Evolutionary conservation across 2,888 invertebrate species (phyloP).

Genomic region (Agonopterix alstromeriana): DNA sequence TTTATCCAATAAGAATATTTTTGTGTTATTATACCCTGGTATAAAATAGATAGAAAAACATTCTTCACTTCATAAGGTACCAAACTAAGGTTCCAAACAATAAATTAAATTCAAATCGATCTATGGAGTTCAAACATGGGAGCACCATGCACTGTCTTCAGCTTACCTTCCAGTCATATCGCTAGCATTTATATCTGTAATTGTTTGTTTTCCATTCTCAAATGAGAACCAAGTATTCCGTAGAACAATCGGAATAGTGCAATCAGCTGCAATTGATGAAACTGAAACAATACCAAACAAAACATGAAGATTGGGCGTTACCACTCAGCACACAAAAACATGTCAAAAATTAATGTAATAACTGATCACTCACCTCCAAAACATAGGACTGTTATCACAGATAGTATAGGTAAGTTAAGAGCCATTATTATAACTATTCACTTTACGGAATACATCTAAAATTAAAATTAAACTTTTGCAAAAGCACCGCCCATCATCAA

Average conservation of each 20-base stretch:
- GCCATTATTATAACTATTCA: slow-evolving; percentile 21
- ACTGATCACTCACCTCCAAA: slow-evolving; percentile 26
- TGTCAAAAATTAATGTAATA: slow-evolving; percentile 3
- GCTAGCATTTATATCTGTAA: slow-evolving; percentile 88
- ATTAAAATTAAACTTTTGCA: too few species aligned
- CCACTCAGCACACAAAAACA: slow-evolving; percentile 20
- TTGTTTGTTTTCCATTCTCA: slow-evolving; percentile 89
- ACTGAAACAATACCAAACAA: slow-evolving; percentile 40
- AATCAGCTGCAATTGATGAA: slow-evolving; percentile 57
- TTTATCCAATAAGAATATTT: too few species aligned
- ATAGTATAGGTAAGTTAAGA: slow-evolving; percentile 15
- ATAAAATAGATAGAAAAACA: too few species aligned
- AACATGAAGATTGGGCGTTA: slow-evolving; percentile 43
- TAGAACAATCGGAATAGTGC: slow-evolving; percentile 86
- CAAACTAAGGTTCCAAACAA: too few species aligned
- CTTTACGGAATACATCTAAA: background rate
- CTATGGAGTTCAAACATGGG: too few species aligned
- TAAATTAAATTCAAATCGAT: too few species aligned
- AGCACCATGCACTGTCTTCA: too few species aligned
- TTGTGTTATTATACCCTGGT: too few species aligned
- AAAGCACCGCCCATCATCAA: too few species aligned
- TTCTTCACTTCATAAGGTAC: too few species aligned
- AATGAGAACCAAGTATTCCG: slow-evolving; percentile 95
- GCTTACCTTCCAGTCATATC: slow-evolving; percentile 81
- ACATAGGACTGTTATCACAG: slow-evolving; percentile 21